Evolutionary conservation across 2,888 invertebrate species (phyloP), one percentile per base, ranked within the genome.

Genomic region (Lepidocyrtinus sp.): DNA sequence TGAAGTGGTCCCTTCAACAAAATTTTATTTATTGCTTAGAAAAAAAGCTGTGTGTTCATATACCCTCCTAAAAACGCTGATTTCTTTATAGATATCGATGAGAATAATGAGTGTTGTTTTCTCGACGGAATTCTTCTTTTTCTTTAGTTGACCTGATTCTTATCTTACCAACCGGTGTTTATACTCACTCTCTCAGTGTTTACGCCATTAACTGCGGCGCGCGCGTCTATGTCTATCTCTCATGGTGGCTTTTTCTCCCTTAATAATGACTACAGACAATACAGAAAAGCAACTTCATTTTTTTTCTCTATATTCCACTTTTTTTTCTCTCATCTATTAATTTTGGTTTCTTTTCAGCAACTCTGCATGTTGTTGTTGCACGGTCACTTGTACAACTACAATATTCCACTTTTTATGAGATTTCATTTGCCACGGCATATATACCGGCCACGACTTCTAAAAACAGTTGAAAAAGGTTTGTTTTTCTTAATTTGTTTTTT

Each of bases 121-220:
- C 63, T 68, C 61, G 73, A 78, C 73, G 64, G 50, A 72, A 76
- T 68, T 64, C 59, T 68, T 27, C 62, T 64, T 26, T 74, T 45
- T 55, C 24, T 36, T 71, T 65, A 65, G 45, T 22, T 81, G 81
- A 81, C 81, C 81, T 81, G 81, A 81, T 81, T 81, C 81, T 81
- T 81, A 81, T 81, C 81, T 75, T 21, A 64, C 67, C 74, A 67
- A 50, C 62, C 67, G 63, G 63, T 63, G 63, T 63, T 24, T 63
- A 12, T 50, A 50, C 15, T 50, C 50, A 50, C 50, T 50, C 50
- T 50, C n/a, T n/a, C 50, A 2, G 50, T 50, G 50, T 50, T 50
- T 50, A 50, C 50, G 50, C 50, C 17, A 7, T 50, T 50, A 50
- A 50, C 12, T 50, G 50, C 50, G 50, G 50, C 50, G 17, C 17